These are phyloP conservation scores for Glossophaga mutica DNA, from an alignment of 2,797 vertebrate genomes.

Conservation along the genomic window DNA sequence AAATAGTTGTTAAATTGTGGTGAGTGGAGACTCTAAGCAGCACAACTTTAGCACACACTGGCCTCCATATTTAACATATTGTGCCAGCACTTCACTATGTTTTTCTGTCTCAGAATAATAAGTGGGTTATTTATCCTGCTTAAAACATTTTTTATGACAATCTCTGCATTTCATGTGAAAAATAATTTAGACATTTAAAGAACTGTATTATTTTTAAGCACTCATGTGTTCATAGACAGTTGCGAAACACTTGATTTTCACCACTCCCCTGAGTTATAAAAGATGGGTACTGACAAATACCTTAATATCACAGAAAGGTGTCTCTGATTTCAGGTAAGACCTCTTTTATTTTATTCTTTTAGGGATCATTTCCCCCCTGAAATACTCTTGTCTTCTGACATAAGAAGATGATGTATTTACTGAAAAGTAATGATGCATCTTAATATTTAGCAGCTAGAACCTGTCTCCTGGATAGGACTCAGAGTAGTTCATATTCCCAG, in stretches of 20 bases:
- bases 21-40: not conserved
- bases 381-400: not conserved
- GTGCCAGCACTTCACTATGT: not conserved
- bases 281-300: not conserved
- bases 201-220: conserved; percentile 45
- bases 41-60: not conserved
- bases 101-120: not conserved
- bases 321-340: conserved; percentile 23
- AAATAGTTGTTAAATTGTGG: conserved; percentile 34
- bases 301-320: not conserved
- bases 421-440: not conserved
- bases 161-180: conserved; percentile 34
- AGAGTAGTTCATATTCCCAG: not conserved
- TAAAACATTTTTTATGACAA: not conserved
- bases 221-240: not conserved
- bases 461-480: not conserved
- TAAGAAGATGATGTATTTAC: not conserved
- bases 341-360: conserved; percentile 6
- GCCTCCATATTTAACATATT: conserved; percentile 17
- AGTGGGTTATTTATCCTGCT: not conserved
- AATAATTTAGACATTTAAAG: conserved; percentile 40
- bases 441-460: conserved; percentile 26
- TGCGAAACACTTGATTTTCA: conserved; percentile 39
- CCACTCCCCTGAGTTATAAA: not conserved
- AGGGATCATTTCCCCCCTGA: not conserved